Base-by-base conservation (phyloP, 2,113 vertebrate species). In the Stigmatopora argus region DNA sequence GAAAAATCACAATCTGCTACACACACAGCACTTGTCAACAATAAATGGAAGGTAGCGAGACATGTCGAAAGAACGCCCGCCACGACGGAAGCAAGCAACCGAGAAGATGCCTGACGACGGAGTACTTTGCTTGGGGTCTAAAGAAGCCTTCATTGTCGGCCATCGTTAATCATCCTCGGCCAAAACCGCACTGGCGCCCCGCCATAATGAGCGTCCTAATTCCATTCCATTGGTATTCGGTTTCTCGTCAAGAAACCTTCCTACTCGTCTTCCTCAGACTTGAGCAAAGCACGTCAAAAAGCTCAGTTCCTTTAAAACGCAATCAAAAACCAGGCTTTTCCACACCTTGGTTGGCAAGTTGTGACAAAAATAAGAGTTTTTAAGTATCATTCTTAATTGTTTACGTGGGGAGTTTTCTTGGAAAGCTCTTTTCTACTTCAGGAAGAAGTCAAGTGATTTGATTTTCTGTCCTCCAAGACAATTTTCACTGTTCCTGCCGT, bases 161-260 rank as follows among this genome's bases (percentile, higher is more conserved):
- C 65, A 55, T 73, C 69, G 76, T 79, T 86, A 83, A 86, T 80
- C 78, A 83, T 80, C 76, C 70, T 77, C 67, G 69, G 73, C 77
- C 75, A 75, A 74, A 73, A 78, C 73, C 66, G 70, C 74, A 73
- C 66, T 70, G 55, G 69, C 64, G 66, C 72, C 48, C 62, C 69
- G 58, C 71, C 67, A 76, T 81, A 83, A 84, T 73, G 71, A 79
- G 78, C 67, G 61, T 64, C 67, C 57, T 66, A 65, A 69, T 65
- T 66, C 61, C 31, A 17, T 69, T 64, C 67, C 72, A n/a, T n/a
- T n/a, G n/a, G n/a, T n/a, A n/a, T n/a, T n/a, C n/a, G 26, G 57
- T 44, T 61, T 45, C 19, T 61, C 44, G 35, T 44, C n/a, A 44
- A 44, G 58, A 35, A 44, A n/a, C 38, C 2, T n/a, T 44, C 18